A percentile compares a stretch with the other conserved stretches of the same genome.
These are phyloP conservation scores for Protomyctophum bolini DNA, from an alignment of 2,113 vertebrate species.

Conservation along the genomic window DNA sequence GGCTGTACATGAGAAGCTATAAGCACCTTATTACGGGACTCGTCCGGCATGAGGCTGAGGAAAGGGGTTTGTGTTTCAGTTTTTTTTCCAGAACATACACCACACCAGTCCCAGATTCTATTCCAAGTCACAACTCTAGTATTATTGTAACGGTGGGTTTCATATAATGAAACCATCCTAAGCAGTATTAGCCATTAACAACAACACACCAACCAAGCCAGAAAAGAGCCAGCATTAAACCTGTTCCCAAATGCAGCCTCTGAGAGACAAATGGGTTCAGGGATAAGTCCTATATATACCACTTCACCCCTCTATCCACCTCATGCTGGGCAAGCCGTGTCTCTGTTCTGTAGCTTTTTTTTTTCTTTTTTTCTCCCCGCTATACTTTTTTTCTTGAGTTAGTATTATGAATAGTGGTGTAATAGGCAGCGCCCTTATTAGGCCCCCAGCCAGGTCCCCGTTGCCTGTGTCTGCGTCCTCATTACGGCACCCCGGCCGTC, in stretches of 20 bases:
- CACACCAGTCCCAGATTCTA: slow-evolving; percentile 37
- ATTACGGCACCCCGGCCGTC: slow-evolving; percentile 46
- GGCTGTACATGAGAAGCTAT: slow-evolving; percentile 76
- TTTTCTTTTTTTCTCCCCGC: slow-evolving; percentile 10
- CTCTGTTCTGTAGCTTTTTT: slow-evolving; percentile 70
- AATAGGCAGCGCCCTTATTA: slow-evolving; percentile 56
- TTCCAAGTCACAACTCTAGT: slow-evolving; percentile 53
- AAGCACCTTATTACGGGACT: slow-evolving; percentile 79
- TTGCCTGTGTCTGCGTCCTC: slow-evolving; percentile 65
- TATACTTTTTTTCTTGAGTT: slow-evolving; percentile 35
- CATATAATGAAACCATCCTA: slow-evolving; percentile 35
- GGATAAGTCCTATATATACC: slow-evolving; percentile 43
- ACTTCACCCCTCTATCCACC: slow-evolving; percentile 60
- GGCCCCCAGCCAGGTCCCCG: slow-evolving; percentile 63
- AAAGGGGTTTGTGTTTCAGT: slow-evolving; percentile 36
- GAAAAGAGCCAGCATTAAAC: slow-evolving; percentile 41
- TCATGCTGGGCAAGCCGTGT: slow-evolving; percentile 69
- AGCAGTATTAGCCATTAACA: slow-evolving; percentile 74
- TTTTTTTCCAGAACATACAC: slow-evolving; percentile 47
- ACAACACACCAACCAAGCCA: slow-evolving; percentile 37
- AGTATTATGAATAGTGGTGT: slow-evolving; percentile 67
- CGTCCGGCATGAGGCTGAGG: slow-evolving; percentile 68
- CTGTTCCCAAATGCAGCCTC: slow-evolving; percentile 35
- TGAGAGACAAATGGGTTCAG: slow-evolving; percentile 28
- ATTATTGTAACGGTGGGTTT: slow-evolving; percentile 53